A percentile compares a stretch with the other conserved stretches of the same genome.
phyloP scores from a whole-genome alignment of 92 coral and sea anemone genomes.

The Pocillopora meandrina region DNA sequence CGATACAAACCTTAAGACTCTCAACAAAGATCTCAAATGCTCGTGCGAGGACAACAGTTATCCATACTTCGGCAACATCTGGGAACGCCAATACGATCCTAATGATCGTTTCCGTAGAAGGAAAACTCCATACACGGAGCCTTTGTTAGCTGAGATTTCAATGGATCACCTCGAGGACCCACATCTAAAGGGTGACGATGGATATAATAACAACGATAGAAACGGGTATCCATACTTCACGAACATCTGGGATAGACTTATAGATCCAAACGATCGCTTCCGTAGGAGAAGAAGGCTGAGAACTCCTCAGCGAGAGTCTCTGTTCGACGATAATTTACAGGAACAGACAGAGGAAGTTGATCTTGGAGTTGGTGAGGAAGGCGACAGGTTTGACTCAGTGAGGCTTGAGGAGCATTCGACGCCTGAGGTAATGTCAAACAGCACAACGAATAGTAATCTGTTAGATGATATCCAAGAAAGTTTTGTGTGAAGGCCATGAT shows the following conservation, averaged over 20 bases:
- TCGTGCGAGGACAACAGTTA: slow-evolving; percentile 42
- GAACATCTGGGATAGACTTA: slow-evolving; percentile 35
- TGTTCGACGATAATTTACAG: background rate
- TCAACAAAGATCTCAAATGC: slow-evolving; percentile 28
- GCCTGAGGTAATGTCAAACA: slow-evolving; percentile 42
- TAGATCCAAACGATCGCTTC: slow-evolving; percentile 2
- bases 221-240: slow-evolving; percentile 17
- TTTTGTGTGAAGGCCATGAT: slow-evolving; percentile 13
- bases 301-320: slow-evolving; percentile 1
- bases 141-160: background rate
- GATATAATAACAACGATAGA: slow-evolving; percentile 4
- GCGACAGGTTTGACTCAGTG: slow-evolving; percentile 13
- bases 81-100: slow-evolving; percentile 27
- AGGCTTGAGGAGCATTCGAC: slow-evolving; percentile 25
- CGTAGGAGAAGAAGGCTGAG: background rate
- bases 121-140: background rate
- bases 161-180: background rate
- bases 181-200: background rate
- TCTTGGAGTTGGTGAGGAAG: background rate
- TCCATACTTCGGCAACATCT: slow-evolving; percentile 18
- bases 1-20: slow-evolving; percentile 14
- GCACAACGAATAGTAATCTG: slow-evolving; percentile 32
- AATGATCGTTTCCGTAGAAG: slow-evolving; percentile 10
- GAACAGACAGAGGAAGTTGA: background rate
- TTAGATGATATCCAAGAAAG: slow-evolving; percentile 37